Percentiles rank a stretch among this genome's conserved stretches.
These are phyloP conservation scores for Champsocephalus gunnari DNA, from an alignment of 2,797 vertebrate genomes.

Conservation along the genomic window DNA sequence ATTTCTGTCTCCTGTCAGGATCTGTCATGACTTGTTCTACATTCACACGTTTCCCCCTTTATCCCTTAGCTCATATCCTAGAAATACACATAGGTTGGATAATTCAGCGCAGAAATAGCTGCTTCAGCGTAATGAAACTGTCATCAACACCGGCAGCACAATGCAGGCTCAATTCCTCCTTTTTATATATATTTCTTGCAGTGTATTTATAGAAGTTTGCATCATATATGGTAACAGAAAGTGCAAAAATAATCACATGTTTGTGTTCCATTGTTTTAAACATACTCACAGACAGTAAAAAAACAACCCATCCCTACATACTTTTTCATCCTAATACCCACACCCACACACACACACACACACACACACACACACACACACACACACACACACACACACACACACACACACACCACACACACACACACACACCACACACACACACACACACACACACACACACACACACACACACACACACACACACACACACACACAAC, in stretches of 20 bases:
- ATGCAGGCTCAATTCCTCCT: constrained; percentile 4
- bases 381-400: too few relatives aligned
- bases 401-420: too few relatives aligned
- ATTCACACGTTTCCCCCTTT: constrained; percentile 76
- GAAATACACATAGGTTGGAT: constrained; percentile 68
- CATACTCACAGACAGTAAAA: constrained; percentile 41
- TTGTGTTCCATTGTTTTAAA: constrained; percentile 48
- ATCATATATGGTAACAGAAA: constrained; percentile 34
- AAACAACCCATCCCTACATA: constrained; percentile 32
- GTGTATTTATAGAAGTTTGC: constrained; percentile 14
- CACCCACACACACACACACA: too few relatives aligned
- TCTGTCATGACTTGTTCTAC: constrained; percentile 82
- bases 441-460: too few relatives aligned
- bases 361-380: background rate
- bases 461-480: too few relatives aligned
- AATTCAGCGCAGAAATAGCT: constrained; percentile 71
- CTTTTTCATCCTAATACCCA: constrained; percentile 1
- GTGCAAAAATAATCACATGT: constrained; percentile 40
- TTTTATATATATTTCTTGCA: constrained; percentile 4
- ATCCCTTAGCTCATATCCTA: constrained; percentile 67
- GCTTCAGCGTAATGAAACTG: constrained; percentile 39
- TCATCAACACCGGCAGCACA: constrained; percentile 19
- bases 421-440: too few relatives aligned
- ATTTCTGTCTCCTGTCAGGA: constrained; percentile 78
- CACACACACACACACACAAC: too few relatives aligned